Base-by-base conservation (phyloP, 2,113 vertebrate species). In the Entelurus aequoreus region DNA sequence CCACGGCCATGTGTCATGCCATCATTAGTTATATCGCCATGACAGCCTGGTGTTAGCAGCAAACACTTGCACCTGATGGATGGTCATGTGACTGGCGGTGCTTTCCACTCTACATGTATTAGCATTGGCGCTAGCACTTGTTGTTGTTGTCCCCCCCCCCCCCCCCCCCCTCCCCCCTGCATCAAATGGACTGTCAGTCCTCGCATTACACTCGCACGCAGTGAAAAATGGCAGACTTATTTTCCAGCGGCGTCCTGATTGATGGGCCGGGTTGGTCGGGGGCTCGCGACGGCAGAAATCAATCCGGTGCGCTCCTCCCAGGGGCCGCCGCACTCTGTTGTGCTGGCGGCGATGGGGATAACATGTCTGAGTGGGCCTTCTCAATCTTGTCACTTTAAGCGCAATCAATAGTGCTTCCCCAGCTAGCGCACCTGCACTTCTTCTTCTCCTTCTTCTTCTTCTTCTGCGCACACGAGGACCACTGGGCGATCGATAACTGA, bases 381-480 rank as follows among this genome's bases (percentile, higher is more conserved):
- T 89, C 88, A 78, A 82, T 90, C 79, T 86, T 83, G 83, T 84
- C 80, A 81, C 79, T 87, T 86, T 87, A 81, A 82, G 79, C 66
- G 74, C 82, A 73, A 90, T 90, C 89, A 82, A 90, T 89, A 82
- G 59, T 54, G 68, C 78, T 77, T 78, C 71, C 75, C 68, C 58
- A 68, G 66, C 54, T 35, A 68, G 64, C 49, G 51, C 72, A 13
- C 58, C 72, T 78, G 73, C 42, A 42, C 40, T 42, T 9, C 40
- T 42, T 42, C 40, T 42, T 9, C 65, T 58, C 57, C 63, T 49
- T 56, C 62, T 7, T 48, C 55, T 52, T 55, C 63, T 69, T 4
- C 28, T 28, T 28, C 65, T 54, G 56, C 72, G 56, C 63, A 65
- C 79, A 46, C 16, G 63, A 47, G 54, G 75, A 79, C 79, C 77